Conservation (phyloP, 2,797 vertebrate genomes). For the Lagorchestes hirsutus region DNA sequence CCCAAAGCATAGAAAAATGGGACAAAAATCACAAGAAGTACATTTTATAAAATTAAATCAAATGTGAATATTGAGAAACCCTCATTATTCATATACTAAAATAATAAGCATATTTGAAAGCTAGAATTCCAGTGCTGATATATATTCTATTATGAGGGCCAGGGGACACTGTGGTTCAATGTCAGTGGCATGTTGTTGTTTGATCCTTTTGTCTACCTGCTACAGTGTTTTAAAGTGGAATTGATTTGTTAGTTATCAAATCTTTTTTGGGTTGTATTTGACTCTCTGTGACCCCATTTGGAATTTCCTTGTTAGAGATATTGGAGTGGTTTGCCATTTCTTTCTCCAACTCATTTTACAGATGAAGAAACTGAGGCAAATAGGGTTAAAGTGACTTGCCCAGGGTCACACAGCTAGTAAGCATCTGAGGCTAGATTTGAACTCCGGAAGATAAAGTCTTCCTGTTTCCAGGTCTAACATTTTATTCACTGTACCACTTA, state of each 20-base stretch:
- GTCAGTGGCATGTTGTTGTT: neutral
- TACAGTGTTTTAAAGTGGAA: neutral
- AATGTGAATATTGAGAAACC: conserved; percentile 17
- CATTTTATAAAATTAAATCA: conserved; percentile 44
- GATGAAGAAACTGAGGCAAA: neutral
- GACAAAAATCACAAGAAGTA: neutral
- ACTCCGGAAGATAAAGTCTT: neutral
- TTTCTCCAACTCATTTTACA: neutral
- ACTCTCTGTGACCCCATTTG: neutral
- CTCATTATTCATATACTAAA: conserved; percentile 31
- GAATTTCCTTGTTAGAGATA: neutral
- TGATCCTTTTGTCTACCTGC: neutral
- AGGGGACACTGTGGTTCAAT: neutral
- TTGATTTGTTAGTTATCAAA: neutral
- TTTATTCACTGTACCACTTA: neutral
- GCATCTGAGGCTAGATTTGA: neutral
- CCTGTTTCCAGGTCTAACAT: neutral
- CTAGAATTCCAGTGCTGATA: conserved; percentile 34
- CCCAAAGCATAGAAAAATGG: conserved; percentile 27
- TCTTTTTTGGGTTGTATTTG: neutral
- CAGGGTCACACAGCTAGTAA: neutral
- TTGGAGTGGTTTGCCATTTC: neutral
- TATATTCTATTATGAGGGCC: neutral
- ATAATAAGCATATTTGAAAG: conserved; percentile 19
- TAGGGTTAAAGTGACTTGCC: neutral